phyloP scores from a whole-genome alignment of 2,113 vertebrate genomes.

The Steatornis caripensis region DNA sequence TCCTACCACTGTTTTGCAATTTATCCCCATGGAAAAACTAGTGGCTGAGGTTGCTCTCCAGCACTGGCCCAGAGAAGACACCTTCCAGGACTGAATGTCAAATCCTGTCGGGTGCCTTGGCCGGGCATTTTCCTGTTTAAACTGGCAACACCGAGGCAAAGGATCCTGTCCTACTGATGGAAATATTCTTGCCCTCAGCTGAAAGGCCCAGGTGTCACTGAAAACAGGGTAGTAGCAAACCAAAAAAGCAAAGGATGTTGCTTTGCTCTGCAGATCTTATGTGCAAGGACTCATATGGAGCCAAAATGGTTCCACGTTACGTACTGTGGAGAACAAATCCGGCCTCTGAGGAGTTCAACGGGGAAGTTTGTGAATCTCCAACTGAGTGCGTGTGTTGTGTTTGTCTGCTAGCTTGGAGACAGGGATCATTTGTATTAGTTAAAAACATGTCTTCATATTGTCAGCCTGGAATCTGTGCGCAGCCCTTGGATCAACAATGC shows the following conservation, averaged over 20 bases:
- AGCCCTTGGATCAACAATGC: background rate
- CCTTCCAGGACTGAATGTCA: background rate
- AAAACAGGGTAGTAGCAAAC: background rate
- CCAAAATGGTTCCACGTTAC: background rate
- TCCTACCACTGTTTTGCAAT: background rate
- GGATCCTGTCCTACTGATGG: background rate
- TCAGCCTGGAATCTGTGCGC: background rate
- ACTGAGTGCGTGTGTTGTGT: background rate
- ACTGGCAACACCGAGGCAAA: background rate
- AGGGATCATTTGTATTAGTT: conserved; percentile 16
- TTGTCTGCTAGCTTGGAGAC: background rate
- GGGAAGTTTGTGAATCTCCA: background rate
- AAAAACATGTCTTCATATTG: conserved; percentile 48
- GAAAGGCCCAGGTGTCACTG: background rate
- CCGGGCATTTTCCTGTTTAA: background rate
- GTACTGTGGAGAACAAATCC: background rate
- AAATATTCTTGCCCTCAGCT: background rate
- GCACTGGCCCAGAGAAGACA: background rate
- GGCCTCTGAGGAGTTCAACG: background rate
- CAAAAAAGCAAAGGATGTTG: background rate
- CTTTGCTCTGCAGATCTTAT: background rate
- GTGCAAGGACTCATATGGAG: background rate
- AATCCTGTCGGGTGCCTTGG: background rate
- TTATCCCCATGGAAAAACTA: background rate
- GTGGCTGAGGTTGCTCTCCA: background rate